A percentile compares a stretch with the other conserved stretches of the same genome.
These are phyloP conservation scores for Pollenia griseotomentosa DNA, from an alignment of 2,888 invertebrate species.

Conservation along the genomic window DNA sequence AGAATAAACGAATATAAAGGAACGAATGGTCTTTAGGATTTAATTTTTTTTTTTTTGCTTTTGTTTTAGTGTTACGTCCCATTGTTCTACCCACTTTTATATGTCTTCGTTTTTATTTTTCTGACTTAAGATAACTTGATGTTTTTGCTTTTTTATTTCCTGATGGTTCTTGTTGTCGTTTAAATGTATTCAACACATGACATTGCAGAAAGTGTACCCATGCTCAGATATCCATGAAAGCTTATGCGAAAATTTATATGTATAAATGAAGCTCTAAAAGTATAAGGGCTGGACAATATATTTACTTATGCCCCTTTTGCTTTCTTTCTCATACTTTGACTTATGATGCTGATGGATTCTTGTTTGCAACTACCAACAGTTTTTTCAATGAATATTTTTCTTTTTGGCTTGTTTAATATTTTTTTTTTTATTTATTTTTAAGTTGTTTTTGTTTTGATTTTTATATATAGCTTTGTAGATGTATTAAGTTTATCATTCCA, in stretches of 20 bases:
- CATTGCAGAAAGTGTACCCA: not conserved
- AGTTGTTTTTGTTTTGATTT: not conserved
- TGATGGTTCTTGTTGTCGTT: not conserved
- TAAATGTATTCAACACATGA: conserved; percentile 37
- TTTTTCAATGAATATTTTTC: not conserved
- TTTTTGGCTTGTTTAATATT: too few species aligned
- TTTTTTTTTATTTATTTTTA: too few species aligned
- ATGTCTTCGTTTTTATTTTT: conserved; percentile 14
- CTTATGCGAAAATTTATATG: not conserved
- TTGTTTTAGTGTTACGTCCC: too few species aligned
- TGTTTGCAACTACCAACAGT: not conserved
- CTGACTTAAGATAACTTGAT: conserved; percentile 23
- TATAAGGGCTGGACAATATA: conserved; percentile 10
- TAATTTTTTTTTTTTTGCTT: too few species aligned
- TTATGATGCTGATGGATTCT: conserved; percentile 28
- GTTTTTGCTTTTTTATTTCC: not conserved
- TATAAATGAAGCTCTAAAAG: conserved; percentile 1
- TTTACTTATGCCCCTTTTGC: not conserved
- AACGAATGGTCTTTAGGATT: conserved; percentile 18
- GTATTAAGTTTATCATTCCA: too few species aligned
- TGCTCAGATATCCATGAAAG: too few species aligned
- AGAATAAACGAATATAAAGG: not conserved
- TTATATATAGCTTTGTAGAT: too few species aligned
- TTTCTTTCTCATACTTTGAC: not conserved
- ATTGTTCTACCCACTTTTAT: not conserved